Percentiles rank a stretch among this genome's conserved stretches.
phyloP scores from a whole-genome alignment of 2,888 invertebrate genomes.

The Drosophila limbata region DNA sequence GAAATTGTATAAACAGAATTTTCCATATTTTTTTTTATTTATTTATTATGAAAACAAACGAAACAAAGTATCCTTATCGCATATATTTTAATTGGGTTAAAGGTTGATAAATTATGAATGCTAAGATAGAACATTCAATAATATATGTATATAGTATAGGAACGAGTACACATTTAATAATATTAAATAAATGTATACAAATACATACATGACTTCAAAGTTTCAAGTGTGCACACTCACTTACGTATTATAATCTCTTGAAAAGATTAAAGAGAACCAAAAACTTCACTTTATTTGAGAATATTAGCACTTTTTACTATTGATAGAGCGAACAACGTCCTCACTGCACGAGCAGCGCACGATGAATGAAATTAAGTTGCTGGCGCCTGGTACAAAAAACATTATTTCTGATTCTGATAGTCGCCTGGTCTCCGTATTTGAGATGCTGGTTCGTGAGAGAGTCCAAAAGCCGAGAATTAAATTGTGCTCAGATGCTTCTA shows the following conservation, averaged over 20 bases:
- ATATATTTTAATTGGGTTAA: constrained; percentile 64
- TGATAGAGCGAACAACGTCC: constrained; percentile 53
- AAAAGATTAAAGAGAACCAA: constrained; percentile 8
- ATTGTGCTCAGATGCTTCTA: constrained; percentile 56
- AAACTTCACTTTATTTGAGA: constrained; percentile 5
- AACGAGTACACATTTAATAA: background rate
- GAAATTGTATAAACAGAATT: constrained; percentile 4
- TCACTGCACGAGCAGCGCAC: constrained; percentile 63
- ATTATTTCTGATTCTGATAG: constrained; percentile 36
- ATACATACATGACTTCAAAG: constrained; percentile 10
- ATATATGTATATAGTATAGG: constrained; percentile 22
- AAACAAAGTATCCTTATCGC: constrained; percentile 65
- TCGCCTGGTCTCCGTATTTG: constrained; percentile 5
- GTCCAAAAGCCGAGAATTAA: constrained; percentile 5
- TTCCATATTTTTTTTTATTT: constrained; percentile 7
- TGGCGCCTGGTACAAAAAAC: constrained; percentile 40
- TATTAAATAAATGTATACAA: background rate
- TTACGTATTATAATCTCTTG: background rate
- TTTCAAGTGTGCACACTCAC: constrained; percentile 28
- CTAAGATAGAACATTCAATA: constrained; percentile 30
- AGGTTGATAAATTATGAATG: constrained; percentile 81
- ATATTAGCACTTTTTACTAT: constrained; percentile 26
- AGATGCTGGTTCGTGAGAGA: constrained; percentile 22
- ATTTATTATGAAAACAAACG: constrained; percentile 13
- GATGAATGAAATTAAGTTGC: constrained; percentile 64